Percentiles rank a stretch among this genome's conserved stretches.
These are phyloP conservation scores for Hypsopygia costalis DNA, from an alignment of 2,888 invertebrate genomes.

Conservation along the genomic window DNA sequence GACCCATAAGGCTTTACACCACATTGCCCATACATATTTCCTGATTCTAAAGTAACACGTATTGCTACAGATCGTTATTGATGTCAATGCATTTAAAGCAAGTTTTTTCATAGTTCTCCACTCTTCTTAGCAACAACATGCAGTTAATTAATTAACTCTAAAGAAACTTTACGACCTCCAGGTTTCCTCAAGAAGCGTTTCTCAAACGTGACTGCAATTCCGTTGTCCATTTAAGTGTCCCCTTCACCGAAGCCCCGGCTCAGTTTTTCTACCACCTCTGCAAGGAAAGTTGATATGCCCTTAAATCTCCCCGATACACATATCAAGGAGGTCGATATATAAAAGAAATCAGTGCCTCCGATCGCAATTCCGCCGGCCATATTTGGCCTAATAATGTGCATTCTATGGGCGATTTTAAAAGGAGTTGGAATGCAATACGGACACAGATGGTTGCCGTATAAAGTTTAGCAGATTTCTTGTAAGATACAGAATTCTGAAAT, in stretches of 20 bases:
- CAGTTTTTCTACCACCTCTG: constrained; percentile 59
- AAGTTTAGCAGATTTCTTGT: background rate
- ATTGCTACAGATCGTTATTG: background rate
- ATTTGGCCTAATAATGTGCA: constrained; percentile 59
- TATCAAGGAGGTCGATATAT: constrained; percentile 43
- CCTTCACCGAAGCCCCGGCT: constrained; percentile 16
- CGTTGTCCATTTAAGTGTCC: constrained; percentile 32
- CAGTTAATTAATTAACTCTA: no score
- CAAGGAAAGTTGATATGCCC: constrained; percentile 70
- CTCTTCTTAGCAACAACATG: no score
- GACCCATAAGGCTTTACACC: constrained; percentile 5
- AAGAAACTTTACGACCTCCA: constrained; percentile 25
- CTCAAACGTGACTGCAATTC: constrained; percentile 16
- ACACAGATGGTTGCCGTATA: constrained; percentile 38
- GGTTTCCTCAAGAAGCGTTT: constrained; percentile 14
- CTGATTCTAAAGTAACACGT: constrained; percentile 4
- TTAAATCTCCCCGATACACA: constrained; percentile 39
- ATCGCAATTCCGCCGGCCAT: constrained; percentile 50
- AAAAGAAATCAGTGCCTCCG: constrained; percentile 70
- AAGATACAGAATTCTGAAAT: no score
- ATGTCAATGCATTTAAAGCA: background rate
- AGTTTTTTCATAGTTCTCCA: no score
- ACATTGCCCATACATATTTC: constrained; percentile 5
- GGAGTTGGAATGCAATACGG: constrained; percentile 51
- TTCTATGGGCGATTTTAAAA: constrained; percentile 51